Conservation (phyloP, 2,797 vertebrate genomes). For the Myotis planiceps region DNA sequence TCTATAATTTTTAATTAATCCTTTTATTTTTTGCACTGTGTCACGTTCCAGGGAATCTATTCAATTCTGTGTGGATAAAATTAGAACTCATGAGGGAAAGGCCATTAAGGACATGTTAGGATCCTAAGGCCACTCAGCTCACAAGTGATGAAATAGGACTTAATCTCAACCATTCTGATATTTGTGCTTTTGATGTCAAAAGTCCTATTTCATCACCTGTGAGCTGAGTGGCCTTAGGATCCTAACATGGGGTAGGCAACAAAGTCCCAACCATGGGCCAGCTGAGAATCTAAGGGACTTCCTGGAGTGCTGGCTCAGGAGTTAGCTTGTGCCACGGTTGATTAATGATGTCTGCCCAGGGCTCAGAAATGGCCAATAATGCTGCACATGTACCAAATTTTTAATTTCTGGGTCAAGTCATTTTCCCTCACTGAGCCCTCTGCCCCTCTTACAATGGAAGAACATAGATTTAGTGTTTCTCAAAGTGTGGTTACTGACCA, state of each 20-base stretch:
- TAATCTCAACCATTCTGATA: background rate
- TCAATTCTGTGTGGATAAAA: constrained; percentile 11
- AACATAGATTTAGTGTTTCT: background rate
- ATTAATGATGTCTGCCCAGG: background rate
- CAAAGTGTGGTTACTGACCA: background rate
- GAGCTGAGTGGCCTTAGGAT: background rate
- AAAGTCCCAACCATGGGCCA: background rate
- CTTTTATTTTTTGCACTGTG: background rate
- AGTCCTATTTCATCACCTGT: background rate
- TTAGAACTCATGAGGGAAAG: background rate
- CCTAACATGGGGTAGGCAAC: background rate
- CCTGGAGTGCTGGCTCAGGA: background rate
- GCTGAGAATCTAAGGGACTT: background rate
- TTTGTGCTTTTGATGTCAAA: background rate
- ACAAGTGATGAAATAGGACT: background rate
- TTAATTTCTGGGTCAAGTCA: background rate
- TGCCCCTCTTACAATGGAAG: background rate
- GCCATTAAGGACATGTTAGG: background rate
- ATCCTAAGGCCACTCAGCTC: background rate
- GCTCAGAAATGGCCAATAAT: background rate
- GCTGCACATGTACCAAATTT: background rate
- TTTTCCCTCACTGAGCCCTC: background rate
- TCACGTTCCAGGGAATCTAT: background rate
- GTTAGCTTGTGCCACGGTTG: background rate
- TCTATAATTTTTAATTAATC: background rate